Percentiles rank a stretch among this genome's conserved stretches.
These are phyloP conservation scores for Torymus texanus DNA, from an alignment of 2,888 invertebrate species.

Conservation along the genomic window DNA sequence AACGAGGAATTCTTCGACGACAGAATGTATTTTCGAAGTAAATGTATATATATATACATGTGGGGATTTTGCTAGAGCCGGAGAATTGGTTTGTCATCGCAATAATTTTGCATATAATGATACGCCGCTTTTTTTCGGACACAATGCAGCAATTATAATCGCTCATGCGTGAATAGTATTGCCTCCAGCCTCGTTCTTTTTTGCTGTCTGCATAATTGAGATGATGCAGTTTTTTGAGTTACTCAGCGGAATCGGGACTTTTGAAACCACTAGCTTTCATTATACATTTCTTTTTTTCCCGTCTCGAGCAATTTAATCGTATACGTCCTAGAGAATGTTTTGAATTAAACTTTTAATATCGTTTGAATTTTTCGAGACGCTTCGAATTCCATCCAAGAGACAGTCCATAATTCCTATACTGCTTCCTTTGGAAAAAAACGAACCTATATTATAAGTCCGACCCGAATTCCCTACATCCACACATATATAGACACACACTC, in stretches of 20 bases:
- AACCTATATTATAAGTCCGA: too few relatives aligned
- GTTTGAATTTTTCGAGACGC: not conserved
- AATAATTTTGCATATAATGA: slow-evolving; percentile 38
- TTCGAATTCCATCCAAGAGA: not conserved
- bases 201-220: too few relatives aligned
- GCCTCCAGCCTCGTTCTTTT: too few relatives aligned
- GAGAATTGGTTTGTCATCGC: slow-evolving; percentile 44
- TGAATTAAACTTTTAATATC: not conserved
- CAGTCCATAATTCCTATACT: too few relatives aligned
- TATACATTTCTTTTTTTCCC: too few relatives aligned
- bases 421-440: too few relatives aligned
- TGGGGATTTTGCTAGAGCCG: too few relatives aligned
- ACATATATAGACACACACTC: slow-evolving; percentile 11
- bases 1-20: slow-evolving; percentile 46
- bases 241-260: too few relatives aligned
- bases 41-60: not conserved
- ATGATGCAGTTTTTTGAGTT: too few relatives aligned
- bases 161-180: too few relatives aligned
- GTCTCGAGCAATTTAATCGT: too few relatives aligned
- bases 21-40: slow-evolving; percentile 35
- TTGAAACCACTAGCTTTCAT: too few relatives aligned
- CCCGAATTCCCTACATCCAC: not conserved
- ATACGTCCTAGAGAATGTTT: not conserved
- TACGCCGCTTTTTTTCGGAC: not conserved
- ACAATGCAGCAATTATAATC: not conserved